Evolutionary conservation across 2,797 vertebrate species (phyloP).

Genomic region (Clarias fuscus): DNA sequence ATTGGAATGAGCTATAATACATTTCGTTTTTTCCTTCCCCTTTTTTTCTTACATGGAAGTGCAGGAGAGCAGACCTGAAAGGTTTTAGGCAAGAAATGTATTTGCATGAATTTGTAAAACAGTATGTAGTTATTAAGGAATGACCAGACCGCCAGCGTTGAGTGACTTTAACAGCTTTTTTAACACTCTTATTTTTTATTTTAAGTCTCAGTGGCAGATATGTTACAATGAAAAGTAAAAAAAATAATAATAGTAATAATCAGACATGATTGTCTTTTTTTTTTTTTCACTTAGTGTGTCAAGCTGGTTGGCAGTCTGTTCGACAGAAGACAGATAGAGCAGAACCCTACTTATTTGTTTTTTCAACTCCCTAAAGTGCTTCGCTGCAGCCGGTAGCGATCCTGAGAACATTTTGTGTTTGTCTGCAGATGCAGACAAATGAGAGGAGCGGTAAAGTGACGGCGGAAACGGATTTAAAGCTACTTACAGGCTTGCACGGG

Average conservation of each 20-base stretch:
- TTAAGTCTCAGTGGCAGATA: no score
- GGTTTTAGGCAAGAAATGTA: neutral
- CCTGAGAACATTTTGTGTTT: slow-evolving; percentile 28
- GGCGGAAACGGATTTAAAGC: slow-evolving; percentile 18
- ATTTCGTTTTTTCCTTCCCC: neutral
- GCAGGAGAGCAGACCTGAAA: neutral
- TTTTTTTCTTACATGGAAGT: neutral
- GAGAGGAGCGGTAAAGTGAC: neutral
- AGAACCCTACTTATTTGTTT: neutral
- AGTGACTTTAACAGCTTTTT: neutral
- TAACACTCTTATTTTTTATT: no score
- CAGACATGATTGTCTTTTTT: neutral
- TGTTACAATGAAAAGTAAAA: no score
- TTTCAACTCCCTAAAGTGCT: neutral
- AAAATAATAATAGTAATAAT: no score
- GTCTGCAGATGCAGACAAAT: slow-evolving; percentile 6
- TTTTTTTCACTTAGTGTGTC: neutral
- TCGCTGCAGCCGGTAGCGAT: neutral
- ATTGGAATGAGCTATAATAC: neutral
- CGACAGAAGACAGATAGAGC: neutral
- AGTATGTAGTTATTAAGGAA: neutral
- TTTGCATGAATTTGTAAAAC: neutral
- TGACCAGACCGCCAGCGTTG: neutral
- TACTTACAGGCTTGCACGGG: slow-evolving; percentile 23
- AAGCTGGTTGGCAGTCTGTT: no score